phyloP scores from a whole-genome alignment of 2,797 vertebrate genomes.

The Anas capensis region DNA sequence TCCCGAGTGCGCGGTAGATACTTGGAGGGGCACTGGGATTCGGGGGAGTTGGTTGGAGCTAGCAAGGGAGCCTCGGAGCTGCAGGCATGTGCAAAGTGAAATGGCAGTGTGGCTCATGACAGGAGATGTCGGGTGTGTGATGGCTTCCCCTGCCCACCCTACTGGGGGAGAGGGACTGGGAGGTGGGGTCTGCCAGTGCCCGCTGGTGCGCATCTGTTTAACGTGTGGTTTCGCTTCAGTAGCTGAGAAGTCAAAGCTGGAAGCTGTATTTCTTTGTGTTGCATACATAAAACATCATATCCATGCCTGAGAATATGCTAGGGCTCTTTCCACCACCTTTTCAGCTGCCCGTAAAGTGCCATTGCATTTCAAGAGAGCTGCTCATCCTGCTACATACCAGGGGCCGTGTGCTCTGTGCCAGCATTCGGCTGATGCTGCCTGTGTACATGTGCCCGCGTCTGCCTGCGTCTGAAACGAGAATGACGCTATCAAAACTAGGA shows the following conservation, averaged over 20 bases:
- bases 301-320: background rate
- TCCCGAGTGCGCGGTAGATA: background rate
- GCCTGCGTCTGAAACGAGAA: background rate
- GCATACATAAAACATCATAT: background rate
- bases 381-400: background rate
- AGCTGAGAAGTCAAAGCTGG: background rate
- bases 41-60: background rate
- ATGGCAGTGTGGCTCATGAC: background rate
- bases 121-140: background rate
- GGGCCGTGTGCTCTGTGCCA: background rate
- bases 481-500: background rate
- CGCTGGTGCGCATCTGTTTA: background rate
- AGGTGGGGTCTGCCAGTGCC: background rate
- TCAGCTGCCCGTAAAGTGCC: background rate
- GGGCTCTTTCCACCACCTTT: background rate
- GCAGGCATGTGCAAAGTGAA: accelerated
- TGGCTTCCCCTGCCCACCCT: background rate
- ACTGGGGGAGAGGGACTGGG: background rate
- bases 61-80: background rate
- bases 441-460: background rate
- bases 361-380: background rate
- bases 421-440: background rate
- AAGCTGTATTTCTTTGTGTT: background rate
- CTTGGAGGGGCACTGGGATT: background rate
- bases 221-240: background rate